Base-by-base conservation (phyloP, 2,113 vertebrate genomes). In the Heterochromis multidens region DNA sequence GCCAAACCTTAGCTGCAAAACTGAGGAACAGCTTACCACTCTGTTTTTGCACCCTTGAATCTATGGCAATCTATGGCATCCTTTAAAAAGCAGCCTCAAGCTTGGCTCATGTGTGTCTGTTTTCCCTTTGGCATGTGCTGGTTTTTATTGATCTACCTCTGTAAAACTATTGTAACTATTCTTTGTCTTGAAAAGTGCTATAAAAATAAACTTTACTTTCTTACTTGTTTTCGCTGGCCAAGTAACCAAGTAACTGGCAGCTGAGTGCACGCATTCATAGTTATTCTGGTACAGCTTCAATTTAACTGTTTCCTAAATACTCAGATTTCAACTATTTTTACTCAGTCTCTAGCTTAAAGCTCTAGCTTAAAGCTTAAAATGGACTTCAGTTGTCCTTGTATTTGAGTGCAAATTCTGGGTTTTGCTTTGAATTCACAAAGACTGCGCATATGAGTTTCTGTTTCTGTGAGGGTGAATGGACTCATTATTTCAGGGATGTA, bases 11-110 rank as follows among this genome's bases (percentile, higher is more conserved):
- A 40, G 37, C 37, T 4, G 10, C 37, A 12, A 40, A 40, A 40
- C 37, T 40, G 10, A 9, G 35, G 8, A 37, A 37, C 35, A 7
- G 8, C 35, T 37, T 35, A 7, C 33, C 33, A 35, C 21, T 40
- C 2, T 40, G 4, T 43, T 35, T 67, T 43, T 43, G 1, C 63
- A 67, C 0, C 7, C 0, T 67, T 67, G n/a, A 16, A 12, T 67
- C 63, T 67, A 13, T 25, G 37, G 43, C 63, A 16, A 12, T 67
- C 63, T 67, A 13, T 25, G 37, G 43, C 63, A 46, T 70, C 63
- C 37, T 27, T 67, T 43, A 43, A 25, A 25, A 67, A 11, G 63
- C 63, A 67, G 35, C n/a, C 43, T 43, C 16, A 67, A 67, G 1
- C 35, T 67, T 37, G 46, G 63, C 2, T 46, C 63, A 70, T 40